Percentiles rank a stretch among this genome's conserved stretches.
Evolutionary conservation across 1,140 invertebrate species (phyloP).

Genomic region (Cherax quadricarinatus): DNA sequence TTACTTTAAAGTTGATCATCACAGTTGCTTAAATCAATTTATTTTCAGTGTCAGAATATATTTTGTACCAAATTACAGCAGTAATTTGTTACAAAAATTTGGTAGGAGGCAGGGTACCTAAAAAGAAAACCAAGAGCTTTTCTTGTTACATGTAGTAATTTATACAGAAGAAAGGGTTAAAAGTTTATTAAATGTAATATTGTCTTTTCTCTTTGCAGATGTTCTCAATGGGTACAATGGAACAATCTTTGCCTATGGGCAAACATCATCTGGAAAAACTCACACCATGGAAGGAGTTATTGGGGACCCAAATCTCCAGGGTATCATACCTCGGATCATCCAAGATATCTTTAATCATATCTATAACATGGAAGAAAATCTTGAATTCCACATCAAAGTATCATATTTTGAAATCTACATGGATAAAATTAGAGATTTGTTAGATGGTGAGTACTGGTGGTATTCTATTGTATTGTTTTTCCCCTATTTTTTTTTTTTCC

Average conservation of each 20-base stretch:
- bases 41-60: no score
- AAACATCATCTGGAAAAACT: conserved; percentile 99
- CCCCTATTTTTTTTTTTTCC: no score
- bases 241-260: conserved; percentile 99
- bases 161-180: no score
- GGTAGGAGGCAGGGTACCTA: no score
- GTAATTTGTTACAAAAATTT: no score
- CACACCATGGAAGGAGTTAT: conserved; percentile 99
- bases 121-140: no score
- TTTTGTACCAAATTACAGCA: no score
- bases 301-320: conserved; percentile 93
- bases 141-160: no score
- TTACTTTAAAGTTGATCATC: no score
- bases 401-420: conserved; percentile 99
- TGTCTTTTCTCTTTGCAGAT: conserved; percentile 80
- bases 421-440: conserved; percentile 99
- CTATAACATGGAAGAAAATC: conserved; percentile 99
- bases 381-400: conserved; percentile 99
- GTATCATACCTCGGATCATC: conserved; percentile 99
- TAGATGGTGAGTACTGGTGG: conserved; percentile 86
- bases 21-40: no score
- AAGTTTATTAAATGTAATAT: not conserved
- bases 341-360: conserved; percentile 99
- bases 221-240: conserved; percentile 99
- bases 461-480: no score